Percentiles rank a stretch among this genome's conserved stretches.
Conservation (phyloP, 2,888 invertebrate genomes). For the Patella depressa region DNA sequence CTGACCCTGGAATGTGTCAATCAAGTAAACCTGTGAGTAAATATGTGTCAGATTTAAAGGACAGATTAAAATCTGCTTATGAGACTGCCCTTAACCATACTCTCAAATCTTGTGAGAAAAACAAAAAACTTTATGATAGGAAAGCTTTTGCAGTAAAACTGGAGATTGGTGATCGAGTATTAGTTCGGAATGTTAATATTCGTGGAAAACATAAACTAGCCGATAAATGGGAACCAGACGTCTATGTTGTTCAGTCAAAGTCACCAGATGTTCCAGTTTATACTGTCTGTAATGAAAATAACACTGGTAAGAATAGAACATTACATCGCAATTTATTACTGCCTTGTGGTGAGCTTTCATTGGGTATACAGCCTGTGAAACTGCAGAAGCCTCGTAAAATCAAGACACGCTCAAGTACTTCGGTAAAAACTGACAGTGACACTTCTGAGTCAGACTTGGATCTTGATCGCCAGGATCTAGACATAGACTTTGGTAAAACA, state of each 20-base stretch:
- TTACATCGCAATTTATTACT: neutral
- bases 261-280: neutral
- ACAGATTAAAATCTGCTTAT: slow-evolving; percentile 14
- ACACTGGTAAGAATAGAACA: neutral
- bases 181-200: slow-evolving; percentile 7
- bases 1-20: neutral
- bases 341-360: neutral
- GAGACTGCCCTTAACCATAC: slow-evolving; percentile 8
- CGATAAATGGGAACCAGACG: slow-evolving; percentile 1
- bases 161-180: slow-evolving; percentile 20
- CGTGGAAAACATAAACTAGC: slow-evolving; percentile 9
- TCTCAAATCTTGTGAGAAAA: slow-evolving; percentile 8
- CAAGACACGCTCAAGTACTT: too few relatives aligned
- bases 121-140: slow-evolving; percentile 21
- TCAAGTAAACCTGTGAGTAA: neutral
- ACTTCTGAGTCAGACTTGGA: too few relatives aligned
- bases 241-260: neutral
- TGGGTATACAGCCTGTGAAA: neutral
- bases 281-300: neutral
- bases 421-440: too few relatives aligned
- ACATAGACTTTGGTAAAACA: too few relatives aligned
- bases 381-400: too few relatives aligned
- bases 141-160: slow-evolving; percentile 16
- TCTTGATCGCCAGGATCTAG: too few relatives aligned
- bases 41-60: slow-evolving; percentile 16